Evolutionary conservation across 2,113 vertebrate species (phyloP).

Genomic region (Micromys minutus): DNA sequence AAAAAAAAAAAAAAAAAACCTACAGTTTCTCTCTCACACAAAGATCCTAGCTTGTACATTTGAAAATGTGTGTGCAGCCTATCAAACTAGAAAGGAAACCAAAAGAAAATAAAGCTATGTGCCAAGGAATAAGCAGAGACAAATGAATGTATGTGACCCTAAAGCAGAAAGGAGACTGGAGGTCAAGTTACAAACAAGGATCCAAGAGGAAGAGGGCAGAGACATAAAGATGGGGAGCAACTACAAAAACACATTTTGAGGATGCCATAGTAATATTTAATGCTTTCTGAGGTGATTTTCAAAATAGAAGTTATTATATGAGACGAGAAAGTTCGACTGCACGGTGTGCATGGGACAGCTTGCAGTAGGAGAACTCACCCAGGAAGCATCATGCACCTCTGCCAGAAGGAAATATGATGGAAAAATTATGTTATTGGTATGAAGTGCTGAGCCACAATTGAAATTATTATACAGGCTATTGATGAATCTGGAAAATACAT

Average conservation of each 20-base stretch:
- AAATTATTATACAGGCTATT: neutral
- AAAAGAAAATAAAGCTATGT: neutral
- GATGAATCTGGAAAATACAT: neutral
- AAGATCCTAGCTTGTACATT: neutral
- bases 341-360: neutral
- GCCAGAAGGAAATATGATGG: neutral
- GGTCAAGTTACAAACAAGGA: neutral
- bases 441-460: neutral
- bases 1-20: too few relatives aligned
- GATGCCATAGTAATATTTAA: too few relatives aligned
- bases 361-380: neutral
- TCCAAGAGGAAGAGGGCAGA: neutral
- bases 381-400: neutral
- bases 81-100: neutral
- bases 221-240: accelerated
- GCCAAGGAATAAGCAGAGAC: neutral
- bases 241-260: neutral
- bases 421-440: neutral
- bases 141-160: neutral
- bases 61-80: neutral
- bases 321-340: neutral
- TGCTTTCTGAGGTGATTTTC: neutral
- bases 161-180: neutral
- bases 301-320: neutral
- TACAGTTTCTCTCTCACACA: neutral